Evolutionary conservation across 2,113 vertebrate genomes (phyloP).

Genomic region (Centropus bengalensis): DNA sequence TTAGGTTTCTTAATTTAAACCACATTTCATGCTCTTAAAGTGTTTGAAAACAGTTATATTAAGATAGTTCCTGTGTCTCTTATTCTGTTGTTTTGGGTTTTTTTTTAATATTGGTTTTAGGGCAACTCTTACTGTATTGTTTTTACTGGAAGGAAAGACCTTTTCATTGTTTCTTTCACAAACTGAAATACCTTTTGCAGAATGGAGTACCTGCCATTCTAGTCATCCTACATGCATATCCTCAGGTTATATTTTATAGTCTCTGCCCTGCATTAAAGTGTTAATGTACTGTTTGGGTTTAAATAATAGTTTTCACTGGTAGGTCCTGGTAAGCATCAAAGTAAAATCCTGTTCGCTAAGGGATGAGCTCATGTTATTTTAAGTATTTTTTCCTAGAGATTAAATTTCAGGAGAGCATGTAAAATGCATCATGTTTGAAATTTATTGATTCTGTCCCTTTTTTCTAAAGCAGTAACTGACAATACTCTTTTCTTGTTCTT

Average conservation of each 20-base stretch:
- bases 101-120: background rate
- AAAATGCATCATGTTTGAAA: background rate
- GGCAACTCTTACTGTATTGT: rapidly evolving
- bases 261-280: too few relatives aligned
- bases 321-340: background rate
- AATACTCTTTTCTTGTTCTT: background rate
- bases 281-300: background rate
- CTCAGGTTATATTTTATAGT: background rate
- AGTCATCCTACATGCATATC: background rate
- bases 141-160: background rate
- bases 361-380: background rate
- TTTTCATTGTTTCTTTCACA: background rate
- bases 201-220: background rate
- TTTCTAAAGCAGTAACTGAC: background rate
- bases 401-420: background rate
- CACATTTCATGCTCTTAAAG: background rate
- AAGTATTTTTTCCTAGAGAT: background rate
- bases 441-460: background rate
- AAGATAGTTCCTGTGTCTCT: background rate
- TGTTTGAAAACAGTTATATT: background rate
- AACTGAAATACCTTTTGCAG: background rate
- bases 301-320: background rate
- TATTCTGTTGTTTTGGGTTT: background rate
- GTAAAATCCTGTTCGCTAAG: background rate
- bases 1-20: background rate